phyloP scores from a whole-genome alignment of 1,140 invertebrate genomes.

The Sinella curviseta region DNA sequence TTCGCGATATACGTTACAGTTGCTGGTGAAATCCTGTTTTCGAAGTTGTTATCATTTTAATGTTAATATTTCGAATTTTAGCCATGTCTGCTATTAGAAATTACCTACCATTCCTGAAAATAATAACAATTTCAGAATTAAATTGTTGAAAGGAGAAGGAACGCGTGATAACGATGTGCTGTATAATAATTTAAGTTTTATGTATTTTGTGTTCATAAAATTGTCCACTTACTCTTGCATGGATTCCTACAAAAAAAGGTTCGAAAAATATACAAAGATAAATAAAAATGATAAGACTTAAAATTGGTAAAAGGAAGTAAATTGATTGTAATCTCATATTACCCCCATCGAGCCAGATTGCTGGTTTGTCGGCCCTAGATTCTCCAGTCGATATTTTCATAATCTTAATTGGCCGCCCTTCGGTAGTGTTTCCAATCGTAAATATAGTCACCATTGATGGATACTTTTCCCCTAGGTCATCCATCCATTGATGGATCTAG shows the following conservation, averaged over 20 bases:
- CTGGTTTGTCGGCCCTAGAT: constrained; percentile 22
- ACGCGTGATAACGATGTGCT: background rate
- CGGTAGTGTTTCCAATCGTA: constrained; percentile 41
- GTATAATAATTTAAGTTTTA: too few relatives aligned
- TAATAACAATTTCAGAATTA: background rate
- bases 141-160: background rate
- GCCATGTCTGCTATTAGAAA: too few relatives aligned
- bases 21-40: constrained; percentile 44
- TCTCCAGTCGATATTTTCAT: constrained; percentile 46
- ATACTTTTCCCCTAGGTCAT: constrained; percentile 43
- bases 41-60: background rate
- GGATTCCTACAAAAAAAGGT: constrained; percentile 24
- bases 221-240: background rate
- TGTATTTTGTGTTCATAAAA: too few relatives aligned
- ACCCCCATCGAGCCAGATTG: constrained; percentile 49
- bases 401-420: constrained; percentile 42
- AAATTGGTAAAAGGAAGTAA: background rate
- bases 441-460: constrained; percentile 38
- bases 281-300: background rate
- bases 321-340: too few relatives aligned
- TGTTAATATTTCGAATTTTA: background rate
- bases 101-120: background rate
- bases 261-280: too few relatives aligned
- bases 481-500: constrained; percentile 48
- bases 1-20: constrained; percentile 45